phyloP scores from a whole-genome alignment of 1,140 invertebrate genomes.

The Rhyacophila brunnea region DNA sequence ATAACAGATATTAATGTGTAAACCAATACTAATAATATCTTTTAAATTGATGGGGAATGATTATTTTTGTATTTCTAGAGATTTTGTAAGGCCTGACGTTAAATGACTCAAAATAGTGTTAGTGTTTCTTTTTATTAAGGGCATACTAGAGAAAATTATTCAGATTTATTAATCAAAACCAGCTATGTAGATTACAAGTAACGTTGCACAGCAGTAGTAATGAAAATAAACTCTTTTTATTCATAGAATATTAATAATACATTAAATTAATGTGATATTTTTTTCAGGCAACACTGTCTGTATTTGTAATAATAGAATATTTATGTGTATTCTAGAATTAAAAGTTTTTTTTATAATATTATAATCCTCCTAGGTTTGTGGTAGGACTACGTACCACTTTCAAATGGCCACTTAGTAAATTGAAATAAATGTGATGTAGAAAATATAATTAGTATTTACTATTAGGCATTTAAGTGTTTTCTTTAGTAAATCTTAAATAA shows the following conservation, averaged over 20 bases:
- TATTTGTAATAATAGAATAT: background rate
- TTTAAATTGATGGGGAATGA: too few relatives aligned
- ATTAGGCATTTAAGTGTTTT: background rate
- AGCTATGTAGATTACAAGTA: too few relatives aligned
- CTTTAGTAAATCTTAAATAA: background rate
- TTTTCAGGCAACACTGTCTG: background rate
- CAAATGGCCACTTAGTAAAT: background rate
- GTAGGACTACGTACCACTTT: background rate
- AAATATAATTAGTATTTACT: background rate
- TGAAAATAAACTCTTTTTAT: background rate
- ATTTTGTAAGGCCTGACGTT: too few relatives aligned
- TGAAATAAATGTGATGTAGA: constrained; percentile 4
- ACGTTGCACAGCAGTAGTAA: too few relatives aligned
- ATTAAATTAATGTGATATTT: constrained; percentile 8
- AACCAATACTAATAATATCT: too few relatives aligned
- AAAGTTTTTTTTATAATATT: background rate
- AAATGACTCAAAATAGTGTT: too few relatives aligned
- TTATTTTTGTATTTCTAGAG: too few relatives aligned
- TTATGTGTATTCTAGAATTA: background rate
- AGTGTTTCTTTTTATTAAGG: too few relatives aligned
- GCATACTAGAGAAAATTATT: too few relatives aligned
- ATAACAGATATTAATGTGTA: too few relatives aligned
- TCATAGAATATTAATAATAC: too few relatives aligned
- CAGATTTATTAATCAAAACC: too few relatives aligned
- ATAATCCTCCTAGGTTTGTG: constrained; percentile 4